Conservation (phyloP, 2,113 vertebrate species). For the Peromyscus leucopus region DNA sequence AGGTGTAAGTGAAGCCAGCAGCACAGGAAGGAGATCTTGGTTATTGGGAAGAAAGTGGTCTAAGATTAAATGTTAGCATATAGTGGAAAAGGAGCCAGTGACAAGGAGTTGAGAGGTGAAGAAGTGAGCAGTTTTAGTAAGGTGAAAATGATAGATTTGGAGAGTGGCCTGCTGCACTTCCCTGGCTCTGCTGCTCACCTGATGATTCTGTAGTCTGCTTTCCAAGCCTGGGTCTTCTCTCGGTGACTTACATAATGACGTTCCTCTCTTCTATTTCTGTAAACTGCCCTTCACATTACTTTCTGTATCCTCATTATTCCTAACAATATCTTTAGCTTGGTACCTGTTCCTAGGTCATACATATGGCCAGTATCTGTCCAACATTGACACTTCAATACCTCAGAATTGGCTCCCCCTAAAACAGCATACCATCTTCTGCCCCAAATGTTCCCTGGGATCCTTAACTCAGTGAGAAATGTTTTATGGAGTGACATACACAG, state of each 20-base stretch:
- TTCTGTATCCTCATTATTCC: neutral
- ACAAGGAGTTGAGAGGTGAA: neutral
- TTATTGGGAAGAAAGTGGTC: neutral
- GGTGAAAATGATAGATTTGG: neutral
- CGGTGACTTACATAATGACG: neutral
- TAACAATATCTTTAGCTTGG: neutral
- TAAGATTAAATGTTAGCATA: neutral
- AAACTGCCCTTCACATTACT: neutral
- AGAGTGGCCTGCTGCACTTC: neutral
- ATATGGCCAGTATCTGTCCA: neutral
- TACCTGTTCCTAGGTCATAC: neutral
- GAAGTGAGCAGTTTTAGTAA: neutral
- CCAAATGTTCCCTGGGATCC: neutral
- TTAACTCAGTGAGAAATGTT: neutral
- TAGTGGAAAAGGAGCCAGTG: neutral
- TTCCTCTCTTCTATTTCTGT: neutral
- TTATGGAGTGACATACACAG: neutral
- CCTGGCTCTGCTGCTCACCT: neutral
- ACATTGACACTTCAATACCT: neutral
- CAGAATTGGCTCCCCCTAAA: neutral
- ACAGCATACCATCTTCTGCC: neutral
- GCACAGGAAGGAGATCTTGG: neutral
- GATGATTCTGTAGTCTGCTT: neutral
- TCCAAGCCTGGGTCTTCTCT: neutral
- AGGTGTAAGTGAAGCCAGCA: neutral